Evolutionary conservation across 2,888 invertebrate species (phyloP).

Genomic region (Ophion slaviceki): DNA sequence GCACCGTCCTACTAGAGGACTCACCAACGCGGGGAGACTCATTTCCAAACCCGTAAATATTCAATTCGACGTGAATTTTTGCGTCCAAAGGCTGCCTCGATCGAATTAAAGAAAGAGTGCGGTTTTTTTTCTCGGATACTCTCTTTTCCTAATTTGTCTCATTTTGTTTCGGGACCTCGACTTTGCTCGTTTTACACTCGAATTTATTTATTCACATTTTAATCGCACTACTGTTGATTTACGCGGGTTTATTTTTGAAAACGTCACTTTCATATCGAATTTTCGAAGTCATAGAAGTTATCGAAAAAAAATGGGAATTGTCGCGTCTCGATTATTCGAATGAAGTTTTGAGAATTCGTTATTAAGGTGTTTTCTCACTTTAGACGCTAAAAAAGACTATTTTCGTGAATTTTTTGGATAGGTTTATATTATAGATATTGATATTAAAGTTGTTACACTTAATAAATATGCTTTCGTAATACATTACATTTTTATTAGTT

Average conservation of each 20-base stretch:
- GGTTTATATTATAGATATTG: too few species aligned
- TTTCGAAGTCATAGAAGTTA: not conserved
- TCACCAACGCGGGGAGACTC: not conserved
- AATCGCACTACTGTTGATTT: not conserved
- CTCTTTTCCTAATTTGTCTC: too few species aligned
- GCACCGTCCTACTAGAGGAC: not conserved
- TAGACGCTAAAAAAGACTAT: too few species aligned
- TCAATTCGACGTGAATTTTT: conserved; percentile 11
- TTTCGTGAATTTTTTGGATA: too few species aligned
- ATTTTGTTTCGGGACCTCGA: too few species aligned
- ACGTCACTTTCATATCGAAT: not conserved
- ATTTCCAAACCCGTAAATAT: conserved; percentile 29
- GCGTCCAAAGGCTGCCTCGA: not conserved
- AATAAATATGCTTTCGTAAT: too few species aligned
- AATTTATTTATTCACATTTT: not conserved
- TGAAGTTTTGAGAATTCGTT: not conserved
- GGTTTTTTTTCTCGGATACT: not conserved
- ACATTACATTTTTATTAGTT: too few species aligned
- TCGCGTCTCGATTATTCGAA: not conserved
- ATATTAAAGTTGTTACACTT: too few species aligned
- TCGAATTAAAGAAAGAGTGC: not conserved
- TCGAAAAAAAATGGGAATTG: too few species aligned
- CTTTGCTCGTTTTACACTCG: too few species aligned
- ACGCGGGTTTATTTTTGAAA: not conserved
- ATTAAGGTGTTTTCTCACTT: too few species aligned